A percentile compares a stretch with the other conserved stretches of the same genome.
These are phyloP conservation scores for Drosophila prostipennis DNA, from an alignment of 2,888 invertebrate species.

Conservation along the genomic window DNA sequence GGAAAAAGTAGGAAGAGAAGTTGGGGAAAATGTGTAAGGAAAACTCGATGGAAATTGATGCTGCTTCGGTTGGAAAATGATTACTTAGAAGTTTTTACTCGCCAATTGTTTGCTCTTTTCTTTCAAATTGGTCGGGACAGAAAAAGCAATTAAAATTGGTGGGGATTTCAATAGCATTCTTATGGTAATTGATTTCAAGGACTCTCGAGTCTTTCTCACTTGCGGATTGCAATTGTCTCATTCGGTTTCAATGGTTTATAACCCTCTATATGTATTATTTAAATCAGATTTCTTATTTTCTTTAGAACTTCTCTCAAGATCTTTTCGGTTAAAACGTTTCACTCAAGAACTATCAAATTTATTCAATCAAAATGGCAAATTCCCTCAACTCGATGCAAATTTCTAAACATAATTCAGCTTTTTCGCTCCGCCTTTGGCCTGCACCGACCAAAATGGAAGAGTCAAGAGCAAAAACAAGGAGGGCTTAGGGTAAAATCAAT, in stretches of 20 bases:
- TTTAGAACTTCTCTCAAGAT: not conserved
- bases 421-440: not conserved
- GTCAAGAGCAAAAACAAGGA: conserved; percentile 1
- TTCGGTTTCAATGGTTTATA: no score
- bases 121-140: not conserved
- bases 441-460: not conserved
- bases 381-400: conserved; percentile 5
- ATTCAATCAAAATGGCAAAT: conserved; percentile 7
- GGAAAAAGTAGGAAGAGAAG: not conserved
- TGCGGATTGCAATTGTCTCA: not conserved
- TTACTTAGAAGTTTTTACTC: not conserved
- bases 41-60: not conserved
- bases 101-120: not conserved
- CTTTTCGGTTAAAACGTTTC: not conserved
- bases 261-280: not conserved
- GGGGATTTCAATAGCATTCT: not conserved
- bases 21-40: not conserved
- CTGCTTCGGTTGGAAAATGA: conserved; percentile 4
- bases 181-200: not conserved
- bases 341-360: not conserved
- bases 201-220: not conserved
- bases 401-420: conserved; percentile 26
- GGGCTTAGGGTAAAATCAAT: conserved; percentile 28
- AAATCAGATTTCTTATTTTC: not conserved
- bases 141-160: not conserved